Evolutionary conservation across 2,888 invertebrate species (phyloP), one percentile per base, ranked within the genome.

Genomic region (Magallana nippona): DNA sequence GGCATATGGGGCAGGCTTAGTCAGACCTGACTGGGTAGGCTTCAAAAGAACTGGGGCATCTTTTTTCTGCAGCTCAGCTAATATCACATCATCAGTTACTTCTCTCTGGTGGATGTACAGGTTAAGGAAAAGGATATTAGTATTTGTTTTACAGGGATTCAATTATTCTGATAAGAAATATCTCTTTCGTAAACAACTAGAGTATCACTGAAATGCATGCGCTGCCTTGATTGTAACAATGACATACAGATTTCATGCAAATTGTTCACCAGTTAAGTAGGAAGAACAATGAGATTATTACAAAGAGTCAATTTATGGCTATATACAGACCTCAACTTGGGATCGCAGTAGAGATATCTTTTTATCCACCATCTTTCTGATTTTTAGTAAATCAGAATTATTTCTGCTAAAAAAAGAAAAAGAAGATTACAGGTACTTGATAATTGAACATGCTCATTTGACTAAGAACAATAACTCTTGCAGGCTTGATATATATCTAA

Each of bases 241-340:
- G 44, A 44, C 44, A 44, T 44, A 44, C 44, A 44, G 44, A 5
- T 44, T 44, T 5, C 44, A 44, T 44, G 44, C 44, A 44, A 44
- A 44, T 44, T 44, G 8, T 44, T 2, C 8, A 44, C 8, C 27
- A 27, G n/a, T 44, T 5, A 44, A 44, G 44, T 5, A 44, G 8
- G 44, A 44, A 8, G 8, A 3, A 44, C 44, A 1, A 27, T 44
- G 44, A 44, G 44, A 3, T 62, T 62, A n/a, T 17, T 11, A 62
- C 5, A 62, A 5, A n/a, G 62, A 62, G 13, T n/a, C 17, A 62
- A 62, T n/a, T 62, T 62, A 62, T 62, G 15, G 17, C 44, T 10
- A 82, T n/a, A 17, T 82, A 86, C 84, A 86, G 84, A 92, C 92
- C 89, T 92, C 88, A 15, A 92, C 89, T 84, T 92, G 91, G 55